Evolutionary conservation across 2,797 vertebrate species (phyloP), one percentile per base, ranked within the genome.

Genomic region (Xiphophorus birchmanni): DNA sequence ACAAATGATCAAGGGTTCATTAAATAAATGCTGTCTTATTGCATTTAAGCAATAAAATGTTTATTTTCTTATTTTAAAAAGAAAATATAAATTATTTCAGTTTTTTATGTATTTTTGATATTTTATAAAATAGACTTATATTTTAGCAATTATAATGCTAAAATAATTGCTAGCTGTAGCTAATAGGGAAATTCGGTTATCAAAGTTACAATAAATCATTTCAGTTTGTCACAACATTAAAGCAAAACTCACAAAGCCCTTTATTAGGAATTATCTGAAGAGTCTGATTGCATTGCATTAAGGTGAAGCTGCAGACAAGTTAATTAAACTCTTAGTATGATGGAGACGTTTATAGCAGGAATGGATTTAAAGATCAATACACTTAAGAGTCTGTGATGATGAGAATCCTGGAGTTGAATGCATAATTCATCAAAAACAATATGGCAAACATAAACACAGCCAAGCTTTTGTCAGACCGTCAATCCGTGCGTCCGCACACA

Each of bases 301-400:
- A 75, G 17, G 65, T 45, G 47, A 74, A 69, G 84, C 60, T 83
- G 80, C 81, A 86, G 83, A 82, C 58, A 81, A 86, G 69, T 80
- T 75, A 82, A 90, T 86, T 88, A 89, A 80, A 73, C 81, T 83
- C 60, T 63, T 35, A 40, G 73, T 71, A 76, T 74, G 54, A 73
- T 73, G 13, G 78, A 56, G 21, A 81, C 67, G 26, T 73, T 79
- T 86, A 35, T 21, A 37, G 63, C 50, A 6, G 73, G 52, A 80
- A 75, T n/a, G 74, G 73, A 88, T 81, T 79, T 60, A 80, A 78
- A 83, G 56, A 87, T 85, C 2, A 56, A 80, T 84, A 84, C 32
- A 78, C 52, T n/a, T 35, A 29, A 71, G 50, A 84, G 63, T 45
- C 4, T 40, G 45, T 80, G 42, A 76, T 54, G 78, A 84, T n/a